Evolutionary conservation across 2,888 invertebrate genomes (phyloP).

Genomic region (Raillietiella orientalis): DNA sequence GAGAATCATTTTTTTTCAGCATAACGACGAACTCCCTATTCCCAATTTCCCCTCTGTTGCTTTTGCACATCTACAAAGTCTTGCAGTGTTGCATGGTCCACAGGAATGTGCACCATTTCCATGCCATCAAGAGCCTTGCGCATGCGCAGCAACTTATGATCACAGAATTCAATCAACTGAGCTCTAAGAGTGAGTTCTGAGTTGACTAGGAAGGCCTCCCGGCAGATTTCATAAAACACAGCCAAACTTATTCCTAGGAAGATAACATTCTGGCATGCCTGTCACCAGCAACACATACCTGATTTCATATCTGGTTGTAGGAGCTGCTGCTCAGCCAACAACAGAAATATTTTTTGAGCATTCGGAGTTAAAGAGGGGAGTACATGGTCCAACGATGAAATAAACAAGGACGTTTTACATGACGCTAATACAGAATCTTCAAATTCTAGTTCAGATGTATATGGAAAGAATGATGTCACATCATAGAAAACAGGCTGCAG

Average conservation of each 20-base stretch:
- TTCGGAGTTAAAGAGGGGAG: constrained; percentile 65
- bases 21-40: too few species aligned
- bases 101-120: constrained; percentile 45
- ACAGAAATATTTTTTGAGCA: constrained; percentile 46
- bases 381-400: constrained; percentile 61
- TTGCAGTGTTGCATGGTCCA: constrained; percentile 32
- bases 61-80: constrained; percentile 34
- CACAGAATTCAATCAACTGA: constrained; percentile 74
- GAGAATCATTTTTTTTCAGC: too few species aligned
- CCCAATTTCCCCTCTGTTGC: too few species aligned
- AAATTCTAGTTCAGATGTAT: constrained; percentile 47
- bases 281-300: too few species aligned
- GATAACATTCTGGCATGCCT: constrained; percentile 1
- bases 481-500: constrained; percentile 34
- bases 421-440: constrained; percentile 54
- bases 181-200: constrained; percentile 65
- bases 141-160: constrained; percentile 61
- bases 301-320: constrained; percentile 23
- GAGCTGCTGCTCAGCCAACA: constrained; percentile 48
- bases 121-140: constrained; percentile 46
- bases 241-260: constrained; percentile 48
- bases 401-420: constrained; percentile 35
- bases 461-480: constrained; percentile 47
- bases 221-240: constrained; percentile 46
- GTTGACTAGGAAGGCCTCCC: constrained; percentile 69